Percentiles rank a stretch among this genome's conserved stretches.
Evolutionary conservation across 1,140 invertebrate species (phyloP).

Genomic region (Diachasmimorpha longicaudata): DNA sequence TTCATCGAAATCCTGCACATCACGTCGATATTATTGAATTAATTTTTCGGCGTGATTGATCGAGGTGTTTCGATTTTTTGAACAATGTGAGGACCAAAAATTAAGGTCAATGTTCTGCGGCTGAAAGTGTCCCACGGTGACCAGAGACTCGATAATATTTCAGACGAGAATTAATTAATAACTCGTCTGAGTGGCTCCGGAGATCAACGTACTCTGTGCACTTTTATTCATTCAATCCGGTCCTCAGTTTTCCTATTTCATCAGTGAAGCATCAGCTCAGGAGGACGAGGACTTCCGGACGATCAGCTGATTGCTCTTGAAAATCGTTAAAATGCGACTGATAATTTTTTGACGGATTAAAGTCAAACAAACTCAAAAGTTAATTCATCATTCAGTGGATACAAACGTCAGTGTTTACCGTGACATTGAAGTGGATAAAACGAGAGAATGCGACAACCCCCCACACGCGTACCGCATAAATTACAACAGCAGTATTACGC

Average conservation of each 20-base stretch:
- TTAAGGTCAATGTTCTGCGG: not conserved
- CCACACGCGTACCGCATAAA: not conserved
- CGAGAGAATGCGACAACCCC: not conserved
- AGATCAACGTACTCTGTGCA: slow-evolving; percentile 16
- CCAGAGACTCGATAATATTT: slow-evolving; percentile 9
- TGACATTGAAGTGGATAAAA: slow-evolving; percentile 22
- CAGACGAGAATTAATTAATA: slow-evolving; percentile 22
- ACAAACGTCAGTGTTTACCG: not conserved
- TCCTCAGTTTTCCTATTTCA: too few species aligned
- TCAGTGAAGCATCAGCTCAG: too few species aligned
- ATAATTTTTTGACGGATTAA: not conserved
- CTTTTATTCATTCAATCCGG: not conserved
- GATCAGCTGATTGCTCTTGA: too few species aligned
- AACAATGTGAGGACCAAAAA: not conserved
- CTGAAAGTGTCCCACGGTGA: not conserved
- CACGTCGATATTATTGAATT: not conserved
- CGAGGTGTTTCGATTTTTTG: not conserved
- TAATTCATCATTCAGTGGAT: not conserved
- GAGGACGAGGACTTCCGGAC: too few species aligned
- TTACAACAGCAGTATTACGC: slow-evolving; percentile 8
- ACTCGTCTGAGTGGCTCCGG: not conserved
- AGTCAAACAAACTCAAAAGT: not conserved
- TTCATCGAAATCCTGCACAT: not conserved
- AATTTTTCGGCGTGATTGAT: not conserved
- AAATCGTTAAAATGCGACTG: too few species aligned